These are phyloP conservation scores for Vollenhovia emeryi DNA, from an alignment of 1,140 invertebrate genomes.

Conservation along the genomic window DNA sequence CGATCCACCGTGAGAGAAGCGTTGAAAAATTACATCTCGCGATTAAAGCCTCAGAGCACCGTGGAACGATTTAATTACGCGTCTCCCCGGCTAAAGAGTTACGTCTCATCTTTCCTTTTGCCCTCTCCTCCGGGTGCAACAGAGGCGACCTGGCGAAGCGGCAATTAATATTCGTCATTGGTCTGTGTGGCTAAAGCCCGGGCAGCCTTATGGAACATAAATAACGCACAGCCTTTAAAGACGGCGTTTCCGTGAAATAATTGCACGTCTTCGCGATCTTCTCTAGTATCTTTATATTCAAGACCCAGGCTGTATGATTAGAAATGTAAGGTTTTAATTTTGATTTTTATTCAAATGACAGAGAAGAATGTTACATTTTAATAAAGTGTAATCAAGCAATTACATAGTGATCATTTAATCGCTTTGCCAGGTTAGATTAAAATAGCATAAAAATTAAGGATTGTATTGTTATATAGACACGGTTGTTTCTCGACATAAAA, in stretches of 20 bases:
- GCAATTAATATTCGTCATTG: slow-evolving; percentile 30
- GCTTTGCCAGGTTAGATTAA: neutral
- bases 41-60: slow-evolving; percentile 34
- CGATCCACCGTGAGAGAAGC: slow-evolving; percentile 18
- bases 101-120: neutral
- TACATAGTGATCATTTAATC: neutral
- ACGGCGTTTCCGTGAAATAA: slow-evolving; percentile 20
- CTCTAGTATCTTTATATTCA: neutral
- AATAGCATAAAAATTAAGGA: neutral
- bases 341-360: neutral
- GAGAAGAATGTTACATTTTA: neutral
- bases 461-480: neutral
- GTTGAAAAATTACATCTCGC: slow-evolving; percentile 32
- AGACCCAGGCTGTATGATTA: neutral
- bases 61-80: slow-evolving; percentile 45
- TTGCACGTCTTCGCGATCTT: neutral
- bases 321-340: neutral
- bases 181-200: neutral
- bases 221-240: slow-evolving; percentile 4
- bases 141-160: neutral
- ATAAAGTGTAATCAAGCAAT: neutral
- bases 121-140: neutral
- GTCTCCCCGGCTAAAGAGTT: neutral
- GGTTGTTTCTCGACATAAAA: neutral
- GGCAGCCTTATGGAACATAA: neutral